Percentiles rank a stretch among this genome's conserved stretches.
These are phyloP conservation scores for Cheilosia vernalis DNA, from an alignment of 2,888 invertebrate genomes.

Conservation along the genomic window DNA sequence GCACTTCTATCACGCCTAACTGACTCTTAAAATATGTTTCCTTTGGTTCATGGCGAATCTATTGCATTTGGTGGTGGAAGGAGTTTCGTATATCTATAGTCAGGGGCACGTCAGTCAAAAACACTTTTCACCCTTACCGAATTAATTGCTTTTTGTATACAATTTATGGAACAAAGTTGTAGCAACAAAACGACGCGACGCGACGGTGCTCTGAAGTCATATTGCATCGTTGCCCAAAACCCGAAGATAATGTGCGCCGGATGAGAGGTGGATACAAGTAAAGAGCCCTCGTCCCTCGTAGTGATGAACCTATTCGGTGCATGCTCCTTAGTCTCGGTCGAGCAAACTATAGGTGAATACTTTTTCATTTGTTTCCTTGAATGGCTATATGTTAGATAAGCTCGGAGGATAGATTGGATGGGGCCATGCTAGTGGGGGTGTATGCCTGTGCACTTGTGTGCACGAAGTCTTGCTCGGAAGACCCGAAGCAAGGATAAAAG, in stretches of 20 bases:
- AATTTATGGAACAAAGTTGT: conserved; percentile 69
- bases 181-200: conserved; percentile 36
- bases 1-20: conserved; percentile 69
- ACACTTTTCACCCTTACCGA: conserved; percentile 46
- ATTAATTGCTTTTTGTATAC: conserved; percentile 67
- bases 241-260: conserved; percentile 12
- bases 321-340: conserved; percentile 58
- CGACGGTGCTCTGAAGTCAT: conserved; percentile 22
- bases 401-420: neutral
- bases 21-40: conserved; percentile 66
- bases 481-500: conserved; percentile 47
- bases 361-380: conserved; percentile 69
- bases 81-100: conserved; percentile 12
- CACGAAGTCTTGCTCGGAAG: conserved; percentile 3
- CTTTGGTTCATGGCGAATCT: conserved; percentile 41
- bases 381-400: conserved; percentile 69
- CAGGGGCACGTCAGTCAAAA: conserved; percentile 51
- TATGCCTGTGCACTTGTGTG: conserved; percentile 3
- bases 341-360: conserved; percentile 53
- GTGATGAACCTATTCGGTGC: conserved; percentile 64
- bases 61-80: conserved; percentile 17
- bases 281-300: conserved; percentile 38
- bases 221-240: conserved; percentile 26
- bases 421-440: conserved; percentile 2
- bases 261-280: conserved; percentile 37